Evolutionary conservation across 2,797 vertebrate genomes (phyloP).

Genomic region (Pyrrhura leucotis): DNA sequence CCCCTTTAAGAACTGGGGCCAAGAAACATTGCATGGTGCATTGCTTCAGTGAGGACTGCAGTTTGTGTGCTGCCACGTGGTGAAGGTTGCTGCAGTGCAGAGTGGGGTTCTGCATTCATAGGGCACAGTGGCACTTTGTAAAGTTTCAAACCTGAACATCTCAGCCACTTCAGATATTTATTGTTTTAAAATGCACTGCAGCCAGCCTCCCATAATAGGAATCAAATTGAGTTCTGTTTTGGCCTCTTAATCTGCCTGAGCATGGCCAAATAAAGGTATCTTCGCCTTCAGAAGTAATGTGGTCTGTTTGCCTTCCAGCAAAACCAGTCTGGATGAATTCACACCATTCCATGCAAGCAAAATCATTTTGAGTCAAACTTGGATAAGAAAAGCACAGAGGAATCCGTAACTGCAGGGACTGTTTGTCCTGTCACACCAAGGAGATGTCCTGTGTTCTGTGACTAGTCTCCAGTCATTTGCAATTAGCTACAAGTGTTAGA

Average conservation of each 20-base stretch:
- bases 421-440: neutral
- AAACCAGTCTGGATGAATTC: constrained; percentile 31
- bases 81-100: neutral
- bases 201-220: constrained; percentile 64
- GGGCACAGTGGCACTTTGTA: neutral
- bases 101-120: neutral
- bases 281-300: constrained; percentile 34
- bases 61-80: neutral
- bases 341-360: constrained; percentile 45
- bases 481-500: neutral
- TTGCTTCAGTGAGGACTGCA: neutral
- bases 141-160: constrained; percentile 12
- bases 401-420: neutral
- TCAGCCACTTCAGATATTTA: constrained; percentile 3
- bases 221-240: constrained; percentile 53
- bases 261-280: constrained; percentile 71
- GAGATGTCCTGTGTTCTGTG: neutral
- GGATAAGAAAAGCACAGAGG: constrained; percentile 15
- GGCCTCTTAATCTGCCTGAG: constrained; percentile 35
- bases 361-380: constrained; percentile 29
- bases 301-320: constrained; percentile 23
- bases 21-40: rapidly evolving
- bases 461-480: neutral
- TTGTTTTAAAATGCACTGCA: constrained; percentile 53
- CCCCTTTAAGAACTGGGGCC: neutral